Percentiles rank a stretch among this genome's conserved stretches.
phyloP scores from a whole-genome alignment of 1,140 invertebrate genomes.

The Geopemphigus sp. region DNA sequence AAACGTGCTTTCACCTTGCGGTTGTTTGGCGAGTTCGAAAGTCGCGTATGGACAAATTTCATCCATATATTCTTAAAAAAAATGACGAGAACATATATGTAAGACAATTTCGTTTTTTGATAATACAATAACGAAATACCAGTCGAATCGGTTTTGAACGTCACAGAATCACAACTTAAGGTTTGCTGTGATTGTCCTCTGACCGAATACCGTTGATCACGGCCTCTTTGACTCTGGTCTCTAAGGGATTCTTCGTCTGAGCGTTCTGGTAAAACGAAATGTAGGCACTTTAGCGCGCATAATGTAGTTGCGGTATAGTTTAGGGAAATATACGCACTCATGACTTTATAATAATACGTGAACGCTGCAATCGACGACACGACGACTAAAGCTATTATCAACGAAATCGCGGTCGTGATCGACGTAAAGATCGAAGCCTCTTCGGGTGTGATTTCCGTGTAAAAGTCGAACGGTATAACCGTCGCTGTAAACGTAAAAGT shows the following conservation, averaged over 20 bases:
- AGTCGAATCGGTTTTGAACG: slow-evolving; percentile 59
- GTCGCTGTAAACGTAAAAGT: slow-evolving; percentile 8
- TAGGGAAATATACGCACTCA: slow-evolving; percentile 15
- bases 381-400: slow-evolving; percentile 29
- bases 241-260: slow-evolving; percentile 66
- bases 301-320: slow-evolving; percentile 52
- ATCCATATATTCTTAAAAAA: slow-evolving; percentile 75
- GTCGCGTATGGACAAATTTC: slow-evolving; percentile 89
- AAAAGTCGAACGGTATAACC: slow-evolving; percentile 39
- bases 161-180: slow-evolving; percentile 57
- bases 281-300: slow-evolving; percentile 57
- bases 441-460: slow-evolving; percentile 20
- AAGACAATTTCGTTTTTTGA: not conserved
- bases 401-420: slow-evolving; percentile 28
- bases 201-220: slow-evolving; percentile 67
- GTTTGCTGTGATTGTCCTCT: slow-evolving; percentile 55
- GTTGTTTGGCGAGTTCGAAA: slow-evolving; percentile 81
- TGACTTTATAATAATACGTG: slow-evolving; percentile 42
- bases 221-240: slow-evolving; percentile 72
- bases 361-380: slow-evolving; percentile 44
- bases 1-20: slow-evolving; percentile 83
- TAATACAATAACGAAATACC: slow-evolving; percentile 40
- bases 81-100: not conserved
- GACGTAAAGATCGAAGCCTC: slow-evolving; percentile 36
- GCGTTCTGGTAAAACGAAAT: slow-evolving; percentile 3